Evolutionary conservation across 2,113 vertebrate species (phyloP).

Genomic region (Dromiciops gliroides): DNA sequence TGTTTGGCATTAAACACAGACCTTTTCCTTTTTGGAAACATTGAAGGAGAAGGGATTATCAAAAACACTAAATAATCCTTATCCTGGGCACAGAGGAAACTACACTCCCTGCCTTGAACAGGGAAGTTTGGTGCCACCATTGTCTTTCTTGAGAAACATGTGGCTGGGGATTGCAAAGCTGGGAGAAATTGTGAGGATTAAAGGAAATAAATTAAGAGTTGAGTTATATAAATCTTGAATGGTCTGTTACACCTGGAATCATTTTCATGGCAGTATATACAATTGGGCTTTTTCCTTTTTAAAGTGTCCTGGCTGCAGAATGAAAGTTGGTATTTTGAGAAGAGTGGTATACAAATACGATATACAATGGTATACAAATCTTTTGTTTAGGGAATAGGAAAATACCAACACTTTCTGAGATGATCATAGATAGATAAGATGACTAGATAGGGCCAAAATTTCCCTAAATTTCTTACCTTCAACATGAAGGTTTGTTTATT

Average conservation of each 20-base stretch:
- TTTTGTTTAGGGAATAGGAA: constrained; percentile 46
- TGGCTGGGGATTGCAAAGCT: constrained; percentile 64
- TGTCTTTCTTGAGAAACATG: constrained; percentile 53
- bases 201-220: constrained; percentile 72
- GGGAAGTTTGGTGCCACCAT: constrained; percentile 53
- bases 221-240: constrained; percentile 72
- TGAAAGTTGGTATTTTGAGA: constrained; percentile 63
- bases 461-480: neutral
- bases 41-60: constrained; percentile 31
- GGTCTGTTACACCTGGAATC: constrained; percentile 70
- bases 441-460: constrained; percentile 37
- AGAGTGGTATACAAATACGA: constrained; percentile 38
- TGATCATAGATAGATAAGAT: constrained; percentile 25
- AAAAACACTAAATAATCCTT: constrained; percentile 33
- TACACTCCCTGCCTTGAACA: constrained; percentile 1
- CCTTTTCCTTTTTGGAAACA: constrained; percentile 39
- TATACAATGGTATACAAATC: constrained; percentile 34
- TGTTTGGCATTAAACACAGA: constrained; percentile 4
- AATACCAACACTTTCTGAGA: constrained; percentile 8
- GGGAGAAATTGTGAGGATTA: constrained; percentile 64
- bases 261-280: constrained; percentile 60
- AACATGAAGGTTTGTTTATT: neutral
- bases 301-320: constrained; percentile 45
- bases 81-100: constrained; percentile 29
- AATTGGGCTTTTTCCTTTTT: constrained; percentile 64